phyloP scores from a whole-genome alignment of 2,113 vertebrate genomes.

The Lasiurus cinereus region DNA sequence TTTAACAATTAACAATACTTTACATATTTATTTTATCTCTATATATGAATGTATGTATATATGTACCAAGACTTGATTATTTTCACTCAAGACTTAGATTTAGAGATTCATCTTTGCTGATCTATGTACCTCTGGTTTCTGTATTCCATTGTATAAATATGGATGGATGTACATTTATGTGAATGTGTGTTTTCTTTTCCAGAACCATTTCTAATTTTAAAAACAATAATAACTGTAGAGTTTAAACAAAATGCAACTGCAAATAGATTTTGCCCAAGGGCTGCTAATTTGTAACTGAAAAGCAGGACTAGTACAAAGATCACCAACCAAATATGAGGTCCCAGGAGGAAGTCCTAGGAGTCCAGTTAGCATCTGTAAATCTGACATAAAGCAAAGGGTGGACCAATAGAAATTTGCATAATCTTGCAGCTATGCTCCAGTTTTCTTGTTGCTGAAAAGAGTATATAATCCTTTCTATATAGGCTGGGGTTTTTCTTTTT shows the following conservation, averaged over 20 bases:
- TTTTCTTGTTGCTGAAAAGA: background rate
- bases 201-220: background rate
- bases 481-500: background rate
- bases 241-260: slow-evolving; percentile 44
- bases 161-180: background rate
- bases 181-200: background rate
- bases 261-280: background rate
- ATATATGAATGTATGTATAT: background rate
- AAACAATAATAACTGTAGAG: background rate
- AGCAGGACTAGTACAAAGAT: background rate
- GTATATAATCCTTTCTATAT: slow-evolving; percentile 7
- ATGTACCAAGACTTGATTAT: background rate
- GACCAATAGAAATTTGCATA: background rate
- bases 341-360: background rate
- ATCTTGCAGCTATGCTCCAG: background rate
- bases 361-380: background rate
- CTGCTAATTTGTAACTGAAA: background rate
- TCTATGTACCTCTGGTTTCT: background rate
- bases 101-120: slow-evolving; percentile 35
- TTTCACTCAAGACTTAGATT: slow-evolving; percentile 6
- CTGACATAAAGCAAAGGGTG: background rate
- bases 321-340: no score
- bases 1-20: slow-evolving; percentile 40
- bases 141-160: slow-evolving; percentile 10
- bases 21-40: background rate